Percentiles rank a stretch among this genome's conserved stretches.
Evolutionary conservation across 2,888 invertebrate species (phyloP).

Genomic region (Lydus trimaculatus): DNA sequence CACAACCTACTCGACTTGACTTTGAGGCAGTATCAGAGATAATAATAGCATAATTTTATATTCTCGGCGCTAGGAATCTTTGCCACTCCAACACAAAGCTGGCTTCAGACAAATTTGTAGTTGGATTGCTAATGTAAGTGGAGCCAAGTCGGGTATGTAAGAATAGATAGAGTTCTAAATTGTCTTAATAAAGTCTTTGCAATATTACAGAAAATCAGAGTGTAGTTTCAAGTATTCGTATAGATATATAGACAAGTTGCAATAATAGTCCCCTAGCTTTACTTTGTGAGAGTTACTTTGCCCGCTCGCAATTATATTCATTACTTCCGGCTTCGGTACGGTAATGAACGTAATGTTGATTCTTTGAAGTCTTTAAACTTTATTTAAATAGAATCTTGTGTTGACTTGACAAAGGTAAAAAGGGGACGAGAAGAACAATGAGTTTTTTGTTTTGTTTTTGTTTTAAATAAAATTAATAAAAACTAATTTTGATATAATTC

Average conservation of each 20-base stretch:
- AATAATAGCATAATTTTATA: too few relatives aligned
- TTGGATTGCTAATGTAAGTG: too few relatives aligned
- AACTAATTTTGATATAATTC: too few relatives aligned
- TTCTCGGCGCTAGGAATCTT: too few relatives aligned
- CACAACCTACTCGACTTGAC: too few relatives aligned
- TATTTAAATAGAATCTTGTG: slow-evolving; percentile 32
- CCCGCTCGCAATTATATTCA: slow-evolving; percentile 34
- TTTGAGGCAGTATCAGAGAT: too few relatives aligned
- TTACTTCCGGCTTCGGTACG: slow-evolving; percentile 33
- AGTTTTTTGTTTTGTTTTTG: background rate
- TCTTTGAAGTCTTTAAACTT: slow-evolving; percentile 36
- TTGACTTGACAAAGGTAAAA: slow-evolving; percentile 25
- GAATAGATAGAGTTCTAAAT: background rate
- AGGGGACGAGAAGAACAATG: background rate
- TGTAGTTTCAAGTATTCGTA: background rate
- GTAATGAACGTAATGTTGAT: slow-evolving; percentile 35
- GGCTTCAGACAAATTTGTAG: too few relatives aligned
- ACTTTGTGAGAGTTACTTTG: slow-evolving; percentile 31
- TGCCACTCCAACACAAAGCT: too few relatives aligned
- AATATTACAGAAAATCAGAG: background rate
- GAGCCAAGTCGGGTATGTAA: too few relatives aligned
- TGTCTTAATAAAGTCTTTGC: background rate
- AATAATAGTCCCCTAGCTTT: slow-evolving; percentile 22
- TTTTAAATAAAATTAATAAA: background rate
- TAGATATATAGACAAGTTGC: slow-evolving; percentile 4